Evolutionary conservation across 2,888 invertebrate genomes (phyloP), one percentile per base, ranked within the genome.

Genomic region (Drosophila infuscata): DNA sequence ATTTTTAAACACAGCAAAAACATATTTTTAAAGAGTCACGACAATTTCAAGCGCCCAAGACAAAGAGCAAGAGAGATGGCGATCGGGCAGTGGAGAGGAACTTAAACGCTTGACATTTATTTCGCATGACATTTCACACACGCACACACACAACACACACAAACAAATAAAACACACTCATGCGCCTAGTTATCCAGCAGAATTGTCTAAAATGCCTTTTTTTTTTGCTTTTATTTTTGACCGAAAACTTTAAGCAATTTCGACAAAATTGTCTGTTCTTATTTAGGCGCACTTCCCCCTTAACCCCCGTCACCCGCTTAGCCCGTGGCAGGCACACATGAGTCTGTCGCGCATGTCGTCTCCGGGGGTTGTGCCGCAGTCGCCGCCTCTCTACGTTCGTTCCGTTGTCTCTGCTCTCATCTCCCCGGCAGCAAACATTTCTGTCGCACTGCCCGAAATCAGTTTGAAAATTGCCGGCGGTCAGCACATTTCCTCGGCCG

Each of bases 381-480:
- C 32, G 29, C 54, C 48, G 41, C 25, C 35, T 60, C 38, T 53
- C 25, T 25, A 25, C 20, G 20, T 25, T 25, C 59, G 30, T 61
- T 72, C 54, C 57, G 57, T 51, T 70, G 64, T 59, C 38, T 25
- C 57, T 69, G 73, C 76, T 76, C 82, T 84, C 86, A 77, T 80
- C 82, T 74, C 69, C 70, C 60, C 67, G 48, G 53, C 60, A 35
- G 60, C 58, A 53, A 66, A 65, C 67, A 67, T 72, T 66, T 68
- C 59, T 59, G 86, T 74, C 70, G 77, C 70, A 59, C 54, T 70
- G 53, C 70, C 73, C 68, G 75, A 77, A 86, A 79, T 91, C 91
- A 92, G 91, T 91, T 91, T 71, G 80, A 90, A 85, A 86, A 83
- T 87, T 81, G 84, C 91, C 89, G 82, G 88, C 92, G 89, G 90